Evolutionary conservation across 2,797 vertebrate genomes (phyloP).

Genomic region (Myotis pilosus): DNA sequence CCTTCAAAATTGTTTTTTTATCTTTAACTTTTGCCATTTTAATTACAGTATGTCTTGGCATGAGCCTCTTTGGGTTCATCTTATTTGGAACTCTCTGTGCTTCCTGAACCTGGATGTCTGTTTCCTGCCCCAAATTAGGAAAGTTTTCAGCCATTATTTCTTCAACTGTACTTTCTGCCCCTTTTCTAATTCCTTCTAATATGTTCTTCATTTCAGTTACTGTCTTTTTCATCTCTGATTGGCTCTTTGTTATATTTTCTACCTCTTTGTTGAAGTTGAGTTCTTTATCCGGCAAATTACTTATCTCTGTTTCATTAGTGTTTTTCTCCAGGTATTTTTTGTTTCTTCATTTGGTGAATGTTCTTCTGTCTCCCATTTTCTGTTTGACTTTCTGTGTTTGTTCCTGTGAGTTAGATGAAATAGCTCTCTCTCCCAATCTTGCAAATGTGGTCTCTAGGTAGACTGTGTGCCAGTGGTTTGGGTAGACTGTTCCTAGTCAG

Average conservation of each 20-base stretch:
- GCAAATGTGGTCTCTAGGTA: no score
- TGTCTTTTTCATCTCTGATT: neutral
- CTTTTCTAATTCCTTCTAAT: neutral
- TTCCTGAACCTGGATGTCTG: neutral
- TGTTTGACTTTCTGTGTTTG: neutral
- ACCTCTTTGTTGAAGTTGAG: neutral
- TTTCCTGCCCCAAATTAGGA: neutral
- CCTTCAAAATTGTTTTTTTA: neutral
- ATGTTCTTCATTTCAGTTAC: neutral
- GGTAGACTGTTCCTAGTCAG: neutral
- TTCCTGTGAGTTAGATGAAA: neutral
- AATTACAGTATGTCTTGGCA: neutral
- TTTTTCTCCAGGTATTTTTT: neutral
- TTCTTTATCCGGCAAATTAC: neutral
- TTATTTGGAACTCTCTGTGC: neutral
- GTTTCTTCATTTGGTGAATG: neutral
- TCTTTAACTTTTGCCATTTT: neutral
- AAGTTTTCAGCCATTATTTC: neutral
- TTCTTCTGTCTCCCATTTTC: neutral
- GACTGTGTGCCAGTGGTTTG: neutral
- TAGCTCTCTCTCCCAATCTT: neutral
- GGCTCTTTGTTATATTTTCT: neutral
- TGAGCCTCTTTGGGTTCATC: neutral
- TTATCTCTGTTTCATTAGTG: neutral
- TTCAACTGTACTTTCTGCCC: neutral